These are phyloP conservation scores for Diprion similis DNA, from an alignment of 1,140 invertebrate genomes.

Conservation along the genomic window DNA sequence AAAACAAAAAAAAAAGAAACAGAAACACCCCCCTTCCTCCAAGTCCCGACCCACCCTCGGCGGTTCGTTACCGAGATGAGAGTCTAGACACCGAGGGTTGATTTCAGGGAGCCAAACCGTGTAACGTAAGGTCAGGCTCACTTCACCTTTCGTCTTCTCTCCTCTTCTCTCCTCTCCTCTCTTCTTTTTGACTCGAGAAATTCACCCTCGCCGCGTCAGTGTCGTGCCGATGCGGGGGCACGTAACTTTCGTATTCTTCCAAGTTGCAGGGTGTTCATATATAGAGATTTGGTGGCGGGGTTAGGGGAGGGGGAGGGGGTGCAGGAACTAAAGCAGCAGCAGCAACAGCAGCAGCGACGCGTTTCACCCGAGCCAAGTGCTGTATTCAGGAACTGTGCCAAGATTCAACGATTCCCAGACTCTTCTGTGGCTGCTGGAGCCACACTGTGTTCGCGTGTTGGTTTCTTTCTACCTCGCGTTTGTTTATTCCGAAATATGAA, in stretches of 20 bases:
- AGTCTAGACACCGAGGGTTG: background rate
- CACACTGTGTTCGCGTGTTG: too few species aligned
- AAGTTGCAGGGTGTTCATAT: background rate
- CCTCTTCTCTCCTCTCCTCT: too few species aligned
- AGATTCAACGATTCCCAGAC: conserved; percentile 5
- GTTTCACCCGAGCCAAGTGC: conserved; percentile 1
- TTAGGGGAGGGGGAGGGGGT: background rate
- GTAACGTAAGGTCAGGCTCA: background rate
- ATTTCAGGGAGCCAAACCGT: background rate
- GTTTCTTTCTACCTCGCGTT: background rate
- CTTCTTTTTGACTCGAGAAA: too few species aligned
- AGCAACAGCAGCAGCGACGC: background rate
- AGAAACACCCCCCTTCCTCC: too few species aligned
- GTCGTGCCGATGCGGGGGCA: conserved; percentile 1
- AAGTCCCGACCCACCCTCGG: background rate
- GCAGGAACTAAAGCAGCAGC: background rate
- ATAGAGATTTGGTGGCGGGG: background rate
- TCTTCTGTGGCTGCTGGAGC: background rate
- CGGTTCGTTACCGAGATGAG: background rate
- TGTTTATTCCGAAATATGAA: background rate
- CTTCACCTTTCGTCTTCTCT: background rate
- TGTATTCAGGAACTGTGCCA: conserved; percentile 7
- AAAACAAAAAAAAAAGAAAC: too few species aligned
- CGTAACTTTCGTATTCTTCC: background rate
- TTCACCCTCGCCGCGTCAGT: background rate